phyloP scores from a whole-genome alignment of 2,888 invertebrate genomes.

The Ophion ventricosus region DNA sequence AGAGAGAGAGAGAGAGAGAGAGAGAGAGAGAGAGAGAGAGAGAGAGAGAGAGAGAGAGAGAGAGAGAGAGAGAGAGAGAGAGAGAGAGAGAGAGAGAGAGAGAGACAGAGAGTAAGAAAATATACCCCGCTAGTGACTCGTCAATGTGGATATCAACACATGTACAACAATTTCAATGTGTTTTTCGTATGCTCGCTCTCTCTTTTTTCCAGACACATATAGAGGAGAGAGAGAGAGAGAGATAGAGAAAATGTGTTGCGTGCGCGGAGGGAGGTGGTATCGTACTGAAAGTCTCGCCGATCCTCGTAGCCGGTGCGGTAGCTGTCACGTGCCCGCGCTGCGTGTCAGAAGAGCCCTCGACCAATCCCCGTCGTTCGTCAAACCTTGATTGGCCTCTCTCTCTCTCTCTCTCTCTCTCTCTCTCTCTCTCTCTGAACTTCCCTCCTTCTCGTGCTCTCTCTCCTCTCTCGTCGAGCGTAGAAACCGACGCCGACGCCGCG shows the following conservation, averaged over 20 bases:
- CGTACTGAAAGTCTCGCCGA: slow-evolving; percentile 81
- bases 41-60: no score
- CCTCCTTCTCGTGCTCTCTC: slow-evolving; percentile 50
- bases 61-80: no score
- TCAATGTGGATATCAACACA: slow-evolving; percentile 49
- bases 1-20: no score
- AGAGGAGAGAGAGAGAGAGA: slow-evolving; percentile 73
- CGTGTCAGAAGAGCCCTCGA: slow-evolving; percentile 83
- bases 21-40: no score
- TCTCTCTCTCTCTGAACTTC: slow-evolving; percentile 25
- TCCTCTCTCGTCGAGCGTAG: slow-evolving; percentile 47
- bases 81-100: no score
- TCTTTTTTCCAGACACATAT: slow-evolving; percentile 30
- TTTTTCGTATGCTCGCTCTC: slow-evolving; percentile 37
- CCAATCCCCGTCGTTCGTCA: slow-evolving; percentile 84
- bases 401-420: slow-evolving; percentile 54
- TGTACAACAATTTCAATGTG: slow-evolving; percentile 43
- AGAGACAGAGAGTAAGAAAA: slow-evolving; percentile 57
- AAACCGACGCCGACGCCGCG: slow-evolving; percentile 58
- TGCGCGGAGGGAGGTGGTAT: slow-evolving; percentile 83
- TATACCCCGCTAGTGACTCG: slow-evolving; percentile 45
- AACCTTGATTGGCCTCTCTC: slow-evolving; percentile 86
- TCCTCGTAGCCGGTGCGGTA: slow-evolving; percentile 82
- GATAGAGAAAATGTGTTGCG: slow-evolving; percentile 74
- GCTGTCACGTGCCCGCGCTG: slow-evolving; percentile 84